Conservation (phyloP, 2,797 vertebrate genomes). For the Heteromormyrus szaboi region DNA sequence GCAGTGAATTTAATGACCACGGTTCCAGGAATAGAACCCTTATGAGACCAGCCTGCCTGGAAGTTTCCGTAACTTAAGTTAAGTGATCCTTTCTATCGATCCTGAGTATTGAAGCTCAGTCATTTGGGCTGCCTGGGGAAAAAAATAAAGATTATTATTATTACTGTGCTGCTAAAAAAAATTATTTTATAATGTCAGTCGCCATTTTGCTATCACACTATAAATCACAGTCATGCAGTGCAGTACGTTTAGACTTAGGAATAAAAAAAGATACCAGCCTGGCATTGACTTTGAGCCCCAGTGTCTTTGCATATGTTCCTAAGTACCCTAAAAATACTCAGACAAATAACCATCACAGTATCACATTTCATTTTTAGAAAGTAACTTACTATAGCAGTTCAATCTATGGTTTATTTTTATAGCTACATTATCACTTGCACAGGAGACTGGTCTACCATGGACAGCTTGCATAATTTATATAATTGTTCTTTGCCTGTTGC, state of each 20-base stretch:
- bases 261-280: neutral
- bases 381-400: neutral
- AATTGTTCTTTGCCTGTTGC: neutral
- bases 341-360: neutral
- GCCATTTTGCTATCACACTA: neutral
- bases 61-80: conserved; percentile 43
- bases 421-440: neutral
- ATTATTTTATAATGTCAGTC: neutral
- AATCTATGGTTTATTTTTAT: neutral
- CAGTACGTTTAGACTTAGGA: neutral
- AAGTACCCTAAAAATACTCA: neutral
- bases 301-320: neutral
- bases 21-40: conserved; percentile 56
- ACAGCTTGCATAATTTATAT: neutral
- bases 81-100: conserved; percentile 62
- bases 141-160: conserved; percentile 28
- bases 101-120: conserved; percentile 42
- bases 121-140: conserved; percentile 28
- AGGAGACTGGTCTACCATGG: neutral
- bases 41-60: conserved; percentile 29
- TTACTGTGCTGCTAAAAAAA: conserved; percentile 14
- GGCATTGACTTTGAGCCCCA: neutral
- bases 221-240: neutral
- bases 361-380: neutral
- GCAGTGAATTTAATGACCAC: conserved; percentile 48